Evolutionary conservation across 2,113 vertebrate species (phyloP).

Genomic region (Raja brachyura): DNA sequence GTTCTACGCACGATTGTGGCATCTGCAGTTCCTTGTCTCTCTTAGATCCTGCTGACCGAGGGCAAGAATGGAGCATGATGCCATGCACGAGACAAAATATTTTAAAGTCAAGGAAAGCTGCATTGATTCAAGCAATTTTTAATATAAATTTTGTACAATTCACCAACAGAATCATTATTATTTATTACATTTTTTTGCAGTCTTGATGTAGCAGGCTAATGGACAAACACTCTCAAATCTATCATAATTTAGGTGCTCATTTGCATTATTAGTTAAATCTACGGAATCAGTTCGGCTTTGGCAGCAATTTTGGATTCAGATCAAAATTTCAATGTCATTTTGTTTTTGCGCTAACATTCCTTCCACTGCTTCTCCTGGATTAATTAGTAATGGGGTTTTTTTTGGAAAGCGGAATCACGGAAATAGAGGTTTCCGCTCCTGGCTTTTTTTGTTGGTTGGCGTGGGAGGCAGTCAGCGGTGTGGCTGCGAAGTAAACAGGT

Average conservation of each 20-base stretch:
- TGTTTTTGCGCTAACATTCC: constrained; percentile 27
- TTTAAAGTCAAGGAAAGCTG: background rate
- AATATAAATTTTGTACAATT: background rate
- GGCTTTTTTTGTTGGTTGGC: background rate
- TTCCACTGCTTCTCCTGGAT: background rate
- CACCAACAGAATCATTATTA: background rate
- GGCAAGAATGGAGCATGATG: background rate
- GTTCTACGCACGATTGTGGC: too few relatives aligned
- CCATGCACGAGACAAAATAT: background rate
- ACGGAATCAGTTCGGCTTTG: background rate
- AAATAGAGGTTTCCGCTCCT: background rate
- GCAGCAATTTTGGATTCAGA: constrained; percentile 23
- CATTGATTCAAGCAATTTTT: background rate
- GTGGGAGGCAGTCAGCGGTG: constrained; percentile 29
- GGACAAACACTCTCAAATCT: background rate
- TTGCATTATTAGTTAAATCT: constrained; percentile 19
- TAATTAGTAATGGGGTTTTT: constrained; percentile 6
- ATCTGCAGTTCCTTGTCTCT: too few relatives aligned
- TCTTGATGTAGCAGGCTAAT: background rate
- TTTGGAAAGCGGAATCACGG: background rate
- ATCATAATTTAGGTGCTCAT: constrained; percentile 3
- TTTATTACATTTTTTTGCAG: background rate
- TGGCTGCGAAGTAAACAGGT: constrained; percentile 34
- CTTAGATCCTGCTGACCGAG: too few relatives aligned
- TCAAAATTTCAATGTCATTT: constrained; percentile 22